Evolutionary conservation across 2,113 vertebrate genomes (phyloP), one percentile per base, ranked within the genome.

Genomic region (Prolemur simus): DNA sequence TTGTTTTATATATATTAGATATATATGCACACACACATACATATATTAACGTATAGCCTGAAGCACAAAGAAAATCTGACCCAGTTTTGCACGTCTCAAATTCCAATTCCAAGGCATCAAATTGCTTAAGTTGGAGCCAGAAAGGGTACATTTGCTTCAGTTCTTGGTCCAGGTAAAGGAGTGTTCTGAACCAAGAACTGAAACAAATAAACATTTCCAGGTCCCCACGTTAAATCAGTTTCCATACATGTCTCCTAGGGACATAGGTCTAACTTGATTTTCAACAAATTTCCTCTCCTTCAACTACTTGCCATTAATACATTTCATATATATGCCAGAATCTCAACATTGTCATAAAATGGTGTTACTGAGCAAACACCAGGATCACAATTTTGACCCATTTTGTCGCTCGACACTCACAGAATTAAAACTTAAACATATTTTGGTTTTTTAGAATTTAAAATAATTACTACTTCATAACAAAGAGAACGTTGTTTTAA

Each of bases 11-110:
- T 27, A 63, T 63, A 10, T 23, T 25, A 25, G 25, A 25, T 60
- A 60, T 60, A 60, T 27, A 60, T 60, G 25, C 11, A 58, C 8
- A 63, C 27, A 29, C 25, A 63, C 27, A 60, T 12, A 63, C 27
- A 27, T 29, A 13, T 13, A 63, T 63, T 60, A 68, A 80, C 27
- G 87, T 25, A 3, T 42, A 95, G 29, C 21, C 69, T 76, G 45
- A 87, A 84, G 45, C 34, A 87, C 56, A 92, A 92, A 91, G 45
- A 94, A 96, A 96, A 85, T 83, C 21, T 58, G n/a, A 95, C 80
- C 63, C 69, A 66, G 37, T 77, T 92, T 56, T 6, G 21, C 34
- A 74, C 12, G 52, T n/a, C 90, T 92, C 68, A 78, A 76, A 90
- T 87, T 90, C 42, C 12, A 96, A 60, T 89, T 92, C 42, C 32